phyloP scores from a whole-genome alignment of 2,113 vertebrate genomes.

The Protobothrops flavoviridis region DNA sequence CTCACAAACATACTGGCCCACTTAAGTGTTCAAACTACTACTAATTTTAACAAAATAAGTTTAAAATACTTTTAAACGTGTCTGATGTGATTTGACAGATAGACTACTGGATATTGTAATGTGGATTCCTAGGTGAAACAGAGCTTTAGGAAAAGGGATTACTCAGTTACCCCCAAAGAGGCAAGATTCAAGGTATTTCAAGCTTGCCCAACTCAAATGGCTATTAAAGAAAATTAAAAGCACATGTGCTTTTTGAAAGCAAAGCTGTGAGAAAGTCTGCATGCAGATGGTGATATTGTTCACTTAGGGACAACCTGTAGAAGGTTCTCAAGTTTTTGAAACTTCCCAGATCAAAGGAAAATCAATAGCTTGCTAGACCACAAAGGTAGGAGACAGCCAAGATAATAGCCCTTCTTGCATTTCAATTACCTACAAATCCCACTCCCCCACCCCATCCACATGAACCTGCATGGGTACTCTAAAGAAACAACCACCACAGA shows the following conservation, averaged over 20 bases:
- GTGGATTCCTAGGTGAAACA: slow-evolving; percentile 29
- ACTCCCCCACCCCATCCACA: neutral
- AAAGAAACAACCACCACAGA: neutral
- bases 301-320: neutral
- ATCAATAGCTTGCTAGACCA: neutral
- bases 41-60: neutral
- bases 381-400: neutral
- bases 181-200: slow-evolving; percentile 26
- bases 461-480: neutral
- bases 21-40: neutral
- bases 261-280: neutral
- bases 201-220: slow-evolving; percentile 6
- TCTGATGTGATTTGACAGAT: neutral
- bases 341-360: slow-evolving; percentile 14
- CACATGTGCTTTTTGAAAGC: neutral
- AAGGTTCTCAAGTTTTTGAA: neutral
- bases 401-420: neutral
- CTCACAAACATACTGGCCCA: neutral
- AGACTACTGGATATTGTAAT: slow-evolving; percentile 3
- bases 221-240: slow-evolving; percentile 35
- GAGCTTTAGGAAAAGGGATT: slow-evolving; percentile 25
- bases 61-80: neutral
- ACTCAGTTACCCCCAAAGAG: slow-evolving; percentile 26
- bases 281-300: neutral
- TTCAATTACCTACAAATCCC: neutral